Evolutionary conservation across 2,797 vertebrate genomes (phyloP), one percentile per base, ranked within the genome.

Genomic region (Zalophus californianus): DNA sequence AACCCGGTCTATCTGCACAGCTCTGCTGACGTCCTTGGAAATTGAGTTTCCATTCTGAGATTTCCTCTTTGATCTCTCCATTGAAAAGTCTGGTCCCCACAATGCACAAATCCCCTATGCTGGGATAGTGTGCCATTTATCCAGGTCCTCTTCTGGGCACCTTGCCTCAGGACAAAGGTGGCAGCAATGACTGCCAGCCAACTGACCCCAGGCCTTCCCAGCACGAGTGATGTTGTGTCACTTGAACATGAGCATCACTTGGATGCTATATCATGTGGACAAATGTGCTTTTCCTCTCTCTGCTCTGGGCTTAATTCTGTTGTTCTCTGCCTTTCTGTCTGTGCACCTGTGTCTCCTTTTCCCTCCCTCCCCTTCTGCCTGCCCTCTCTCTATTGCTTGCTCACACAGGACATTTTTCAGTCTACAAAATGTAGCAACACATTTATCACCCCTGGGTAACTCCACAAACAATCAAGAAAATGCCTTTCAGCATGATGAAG

Each of bases 381-480:
- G 29, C 25, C 15, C 12, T 97, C 52, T 83, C 25, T 77, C 84
- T 29, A 15, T 78, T 84, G 41, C 72, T 97, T 1, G 16, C 14
- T 54, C 62, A 35, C 21, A 3, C 25, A 85, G 79, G 92, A 94
- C 58, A 97, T 92, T 96, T 93, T 97, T 84, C 66, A 95, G 94
- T 56, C 92, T 87, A 94, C 44, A 91, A 96, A 96, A 96, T 91
- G 73, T 52, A 94, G 88, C 96, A 92, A 78, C 70, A 86, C 82
- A 86, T 96, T 97, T 96, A 91, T 97, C 96, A 96, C 64, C 66
- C 78, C 52, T 87, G 86, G 87, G 79, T 96, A 94, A 86, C 83
- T 96, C 85, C 73, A 86, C 44, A 96, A 80, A 94, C 94, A 94
- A 97, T 96, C 94, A 96, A 97, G 96, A 96, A 97, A 97, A 97